Evolutionary conservation across 2,888 invertebrate species (phyloP), one percentile per base, ranked within the genome.

Genomic region (Morpho deidamia): DNA sequence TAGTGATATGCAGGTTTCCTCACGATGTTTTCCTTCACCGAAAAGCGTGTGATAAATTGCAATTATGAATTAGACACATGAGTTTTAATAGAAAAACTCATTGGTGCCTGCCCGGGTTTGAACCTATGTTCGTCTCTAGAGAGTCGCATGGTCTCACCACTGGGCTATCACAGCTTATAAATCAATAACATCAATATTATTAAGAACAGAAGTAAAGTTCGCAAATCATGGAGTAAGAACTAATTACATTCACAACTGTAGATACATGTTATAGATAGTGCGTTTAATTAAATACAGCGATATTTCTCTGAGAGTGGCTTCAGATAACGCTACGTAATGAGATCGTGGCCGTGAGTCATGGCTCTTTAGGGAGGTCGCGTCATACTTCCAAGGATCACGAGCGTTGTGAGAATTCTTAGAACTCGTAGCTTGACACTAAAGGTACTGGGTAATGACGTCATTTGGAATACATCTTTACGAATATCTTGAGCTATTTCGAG

Each of bases 251-350:
- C 39, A 32, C 46, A 46, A 46, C 38, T 46, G 46, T 46, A 46
- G 11, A 47, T 38, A 39, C 39, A 14, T 44, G 44, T 46, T 44
- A 49, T 50, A 48, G 48, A 53, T 54, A 56, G 55, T 65, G 63
- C 64, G 65, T 68, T 68, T 70, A 68, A 74, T 76, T 73, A 78
- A 76, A 76, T 69, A 72, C 69, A 69, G 70, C 66, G 59, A 66
- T 69, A 62, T 63, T 63, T 59, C 65, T 69, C 69, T 67, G 67
- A 67, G 72, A 69, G 70, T 70, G 65, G 74, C 71, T 62, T 76
- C 78, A 73, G 78, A 80, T 83, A 82, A 80, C 78, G 67, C 70
- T 67, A 67, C 71, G 77, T 79, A 83, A 83, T 76, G 78, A 81
- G 78, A 74, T 76, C 76, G 73, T 69, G 68, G 70, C 69, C 60